Evolutionary conservation across 2,888 invertebrate genomes (phyloP).

Genomic region (Falcaria lacertinaria): DNA sequence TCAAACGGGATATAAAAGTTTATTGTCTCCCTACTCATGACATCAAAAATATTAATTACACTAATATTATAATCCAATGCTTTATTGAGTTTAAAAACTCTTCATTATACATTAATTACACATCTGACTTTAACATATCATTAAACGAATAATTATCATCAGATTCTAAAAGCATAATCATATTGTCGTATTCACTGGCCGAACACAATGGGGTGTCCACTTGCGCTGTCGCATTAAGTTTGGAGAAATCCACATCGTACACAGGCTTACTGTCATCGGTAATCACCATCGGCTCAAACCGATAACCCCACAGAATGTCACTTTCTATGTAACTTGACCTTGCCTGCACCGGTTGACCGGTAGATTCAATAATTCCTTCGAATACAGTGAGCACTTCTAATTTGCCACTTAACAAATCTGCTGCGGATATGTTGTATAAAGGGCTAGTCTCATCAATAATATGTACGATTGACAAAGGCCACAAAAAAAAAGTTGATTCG

Average conservation of each 20-base stretch:
- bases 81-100: conserved; percentile 1
- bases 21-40: too few relatives aligned
- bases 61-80: too few relatives aligned
- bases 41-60: too few relatives aligned
- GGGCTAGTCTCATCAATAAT: conserved; percentile 92
- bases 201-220: conserved; percentile 93
- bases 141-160: too few relatives aligned
- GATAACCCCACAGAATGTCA: conserved; percentile 93
- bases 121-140: too few relatives aligned
- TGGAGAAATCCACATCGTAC: conserved; percentile 92
- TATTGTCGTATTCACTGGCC: conserved; percentile 80
- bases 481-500: conserved; percentile 95
- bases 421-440: conserved; percentile 92
- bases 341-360: conserved; percentile 90
- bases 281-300: conserved; percentile 88
- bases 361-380: conserved; percentile 94
- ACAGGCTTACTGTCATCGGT: conserved; percentile 85
- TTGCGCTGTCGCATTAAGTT: conserved; percentile 90
- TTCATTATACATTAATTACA: too few relatives aligned
- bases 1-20: too few relatives aligned
- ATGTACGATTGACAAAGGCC: conserved; percentile 97
- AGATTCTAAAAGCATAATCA: conserved; percentile 21
- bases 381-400: conserved; percentile 93
- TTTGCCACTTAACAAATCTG: conserved; percentile 90
- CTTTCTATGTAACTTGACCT: conserved; percentile 88